Conservation (phyloP, 1,140 invertebrate species). For the Leptinotarsa texana region DNA sequence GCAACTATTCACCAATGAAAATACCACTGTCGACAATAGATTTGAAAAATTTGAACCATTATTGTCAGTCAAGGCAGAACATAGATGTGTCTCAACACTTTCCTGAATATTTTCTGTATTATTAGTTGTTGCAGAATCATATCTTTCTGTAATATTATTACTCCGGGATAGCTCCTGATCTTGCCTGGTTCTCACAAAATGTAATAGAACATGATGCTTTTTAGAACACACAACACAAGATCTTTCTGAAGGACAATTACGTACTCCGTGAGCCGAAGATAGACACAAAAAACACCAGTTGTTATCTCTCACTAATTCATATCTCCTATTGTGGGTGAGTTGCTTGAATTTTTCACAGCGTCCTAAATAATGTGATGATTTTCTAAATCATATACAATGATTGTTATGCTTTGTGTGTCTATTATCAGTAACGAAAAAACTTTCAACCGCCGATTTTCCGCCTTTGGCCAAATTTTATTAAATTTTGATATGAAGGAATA, state of each 20-base stretch:
- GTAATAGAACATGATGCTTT: neutral
- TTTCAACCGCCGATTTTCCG: too few species aligned
- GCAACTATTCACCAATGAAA: neutral
- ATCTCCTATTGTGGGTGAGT: neutral
- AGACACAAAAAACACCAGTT: neutral
- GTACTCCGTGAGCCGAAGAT: neutral
- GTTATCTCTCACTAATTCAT: neutral
- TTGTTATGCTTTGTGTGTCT: too few species aligned
- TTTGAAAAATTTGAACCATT: neutral
- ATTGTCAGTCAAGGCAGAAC: neutral
- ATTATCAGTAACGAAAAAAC: too few species aligned
- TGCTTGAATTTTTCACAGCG: neutral
- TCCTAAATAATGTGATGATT: neutral
- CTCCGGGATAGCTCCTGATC: neutral
- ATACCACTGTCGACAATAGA: neutral
- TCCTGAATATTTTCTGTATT: neutral
- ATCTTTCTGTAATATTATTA: neutral
- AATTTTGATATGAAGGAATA: too few species aligned
- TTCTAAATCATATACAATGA: too few species aligned
- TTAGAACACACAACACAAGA: neutral
- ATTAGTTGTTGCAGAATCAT: neutral
- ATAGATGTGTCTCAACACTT: constrained; percentile 1
- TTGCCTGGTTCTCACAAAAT: neutral
- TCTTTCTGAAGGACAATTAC: neutral
- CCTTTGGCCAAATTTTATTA: too few species aligned